Base-by-base conservation (phyloP, 2,113 vertebrate species). In the Gallinago paraguaiae region DNA sequence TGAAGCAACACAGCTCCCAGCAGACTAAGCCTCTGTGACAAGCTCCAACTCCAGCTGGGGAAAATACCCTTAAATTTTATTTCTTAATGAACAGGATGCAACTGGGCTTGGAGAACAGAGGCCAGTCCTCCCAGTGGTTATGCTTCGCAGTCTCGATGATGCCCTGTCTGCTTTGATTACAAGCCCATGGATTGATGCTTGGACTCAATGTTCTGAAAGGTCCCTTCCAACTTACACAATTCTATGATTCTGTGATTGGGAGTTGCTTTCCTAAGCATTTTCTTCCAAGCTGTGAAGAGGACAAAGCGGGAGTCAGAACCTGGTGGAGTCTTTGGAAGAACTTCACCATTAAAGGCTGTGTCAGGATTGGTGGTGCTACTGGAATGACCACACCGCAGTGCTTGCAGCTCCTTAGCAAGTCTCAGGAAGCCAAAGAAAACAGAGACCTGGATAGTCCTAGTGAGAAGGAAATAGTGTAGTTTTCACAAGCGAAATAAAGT, bases 261-360 rank as follows among this genome's bases (percentile, higher is more conserved):
- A 96, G 80, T 91, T 17, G 95, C 96, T 16, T 95, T 93, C 56
- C 94, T 96, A 92, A 97, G 95, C 57, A 67, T 97, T 85, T 97
- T 96, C 1, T 96, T 96, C 83, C 89, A 90, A 2, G 51, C 84
- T 7, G 84, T 85, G 37, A 96, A 96, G 60, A 93, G 41, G 17
- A 90, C 96, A 13, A 18, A 80, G 57, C 97, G 91, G 61, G 91
- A 97, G 48, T 33, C 86, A 35, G 87, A 85, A 23, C 79, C 94
- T 50, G 75, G 64, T 6, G 90, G 89, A 43, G 65, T 95, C 16
- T 97, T 95, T 83, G 95, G 92, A 78, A 95, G 88, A 80, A 76
- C 41, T 39, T 96, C 88, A 23, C 24, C 61, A 23, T 86, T 96
- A 77, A 97, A 93, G 81, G 89, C 50, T 41, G 51, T 95, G 9